Percentiles rank a stretch among this genome's conserved stretches.
Evolutionary conservation across 2,113 vertebrate genomes (phyloP).

Genomic region (Atherinomorus stipes): DNA sequence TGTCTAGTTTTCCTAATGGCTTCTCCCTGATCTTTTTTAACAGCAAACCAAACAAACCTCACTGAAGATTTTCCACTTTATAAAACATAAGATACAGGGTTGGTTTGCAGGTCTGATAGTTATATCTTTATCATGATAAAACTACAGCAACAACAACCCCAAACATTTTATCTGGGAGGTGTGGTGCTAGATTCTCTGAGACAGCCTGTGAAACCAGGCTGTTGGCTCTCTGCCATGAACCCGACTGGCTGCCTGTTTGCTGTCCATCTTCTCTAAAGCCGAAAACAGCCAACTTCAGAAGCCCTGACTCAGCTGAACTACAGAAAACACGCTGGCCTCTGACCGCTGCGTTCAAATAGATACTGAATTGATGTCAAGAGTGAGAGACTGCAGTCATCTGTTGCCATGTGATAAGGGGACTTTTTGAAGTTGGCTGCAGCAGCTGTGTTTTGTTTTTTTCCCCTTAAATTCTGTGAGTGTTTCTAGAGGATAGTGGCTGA

Average conservation of each 20-base stretch:
- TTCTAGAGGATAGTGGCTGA: background rate
- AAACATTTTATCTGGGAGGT: background rate
- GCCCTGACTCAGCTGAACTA: slow-evolving; percentile 70
- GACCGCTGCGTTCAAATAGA: slow-evolving; percentile 54
- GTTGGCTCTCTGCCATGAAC: slow-evolving; percentile 21
- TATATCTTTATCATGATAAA: background rate
- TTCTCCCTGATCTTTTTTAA: too few relatives aligned
- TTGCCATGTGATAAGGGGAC: slow-evolving; percentile 74
- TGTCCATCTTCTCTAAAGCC: slow-evolving; percentile 46
- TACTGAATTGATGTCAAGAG: slow-evolving; percentile 47
- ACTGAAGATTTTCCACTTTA: too few relatives aligned
- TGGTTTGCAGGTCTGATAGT: background rate
- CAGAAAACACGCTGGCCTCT: slow-evolving; percentile 40
- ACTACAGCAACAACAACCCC: background rate
- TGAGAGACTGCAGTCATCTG: slow-evolving; percentile 65
- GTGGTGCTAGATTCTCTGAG: background rate
- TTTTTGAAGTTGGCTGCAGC: slow-evolving; percentile 26
- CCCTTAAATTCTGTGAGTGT: background rate
- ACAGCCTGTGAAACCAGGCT: slow-evolving; percentile 35
- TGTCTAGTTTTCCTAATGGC: too few relatives aligned
- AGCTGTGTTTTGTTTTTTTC: slow-evolving; percentile 5
- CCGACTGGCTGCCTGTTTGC: background rate
- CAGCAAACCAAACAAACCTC: too few relatives aligned
- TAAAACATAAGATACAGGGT: too few relatives aligned
- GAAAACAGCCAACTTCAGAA: slow-evolving; percentile 38